Conservation (phyloP, 2,113 vertebrate species). For the Pelvicachromis taeniatus region DNA sequence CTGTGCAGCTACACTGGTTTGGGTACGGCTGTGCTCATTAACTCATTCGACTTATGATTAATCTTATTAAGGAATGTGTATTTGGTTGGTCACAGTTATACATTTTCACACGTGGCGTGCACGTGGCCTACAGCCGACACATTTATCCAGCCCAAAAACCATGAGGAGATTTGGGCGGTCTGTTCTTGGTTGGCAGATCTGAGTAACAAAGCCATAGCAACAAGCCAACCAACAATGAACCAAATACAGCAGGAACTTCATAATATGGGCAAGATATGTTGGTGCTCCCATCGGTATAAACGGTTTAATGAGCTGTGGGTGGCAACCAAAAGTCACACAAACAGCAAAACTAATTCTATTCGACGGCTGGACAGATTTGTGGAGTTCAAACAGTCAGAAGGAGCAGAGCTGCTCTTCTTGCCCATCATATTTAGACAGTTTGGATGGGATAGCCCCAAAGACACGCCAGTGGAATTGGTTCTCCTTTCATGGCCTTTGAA, state of each 20-base stretch:
- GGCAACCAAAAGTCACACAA: neutral
- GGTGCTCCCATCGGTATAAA: neutral
- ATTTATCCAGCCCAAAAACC: neutral
- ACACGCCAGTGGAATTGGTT: neutral
- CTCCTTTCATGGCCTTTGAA: neutral
- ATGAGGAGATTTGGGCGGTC: fast-evolving
- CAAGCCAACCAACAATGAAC: neutral
- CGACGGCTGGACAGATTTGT: neutral
- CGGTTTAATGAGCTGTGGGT: neutral
- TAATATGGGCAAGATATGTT: neutral
- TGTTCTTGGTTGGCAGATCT: neutral
- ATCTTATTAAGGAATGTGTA: neutral
- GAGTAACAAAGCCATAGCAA: neutral
- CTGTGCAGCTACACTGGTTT: neutral
- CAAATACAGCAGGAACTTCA: fast-evolving
- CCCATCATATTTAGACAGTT: neutral
- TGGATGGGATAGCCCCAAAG: neutral
- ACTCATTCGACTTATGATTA: neutral
- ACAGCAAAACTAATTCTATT: neutral
- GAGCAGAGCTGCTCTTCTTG: neutral
- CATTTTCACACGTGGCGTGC: too few species aligned
- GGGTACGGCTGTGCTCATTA: neutral
- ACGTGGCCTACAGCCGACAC: neutral
- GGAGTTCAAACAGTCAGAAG: neutral
- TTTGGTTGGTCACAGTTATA: neutral